Percentiles rank a stretch among this genome's conserved stretches.
Conservation (phyloP, 2,113 vertebrate genomes). For the human region DNA sequence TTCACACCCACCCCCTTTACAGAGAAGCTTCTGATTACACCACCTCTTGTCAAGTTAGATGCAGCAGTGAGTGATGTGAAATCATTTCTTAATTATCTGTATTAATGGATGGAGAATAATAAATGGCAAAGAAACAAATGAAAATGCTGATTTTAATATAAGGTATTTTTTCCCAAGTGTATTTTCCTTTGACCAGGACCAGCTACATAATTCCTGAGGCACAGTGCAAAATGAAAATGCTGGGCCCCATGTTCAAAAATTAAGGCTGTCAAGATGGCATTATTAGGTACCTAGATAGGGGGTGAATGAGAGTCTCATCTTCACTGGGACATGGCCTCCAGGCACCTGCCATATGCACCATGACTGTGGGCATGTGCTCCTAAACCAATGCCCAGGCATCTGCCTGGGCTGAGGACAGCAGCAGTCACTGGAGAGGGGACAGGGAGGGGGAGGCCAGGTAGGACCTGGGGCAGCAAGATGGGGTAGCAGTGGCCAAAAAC, state of each 20-base stretch:
- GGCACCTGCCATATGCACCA: background rate
- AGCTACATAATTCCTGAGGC: background rate
- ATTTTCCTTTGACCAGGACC: background rate
- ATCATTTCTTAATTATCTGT: background rate
- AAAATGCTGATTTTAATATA: slow-evolving; percentile 11
- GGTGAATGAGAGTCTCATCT: background rate
- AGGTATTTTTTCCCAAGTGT: background rate
- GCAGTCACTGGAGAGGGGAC: background rate
- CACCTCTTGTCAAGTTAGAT: background rate
- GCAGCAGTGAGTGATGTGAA: background rate
- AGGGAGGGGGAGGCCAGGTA: background rate
- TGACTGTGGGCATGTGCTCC: background rate
- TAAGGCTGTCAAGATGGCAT: background rate
- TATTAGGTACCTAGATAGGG: background rate
- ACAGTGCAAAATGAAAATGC: background rate
- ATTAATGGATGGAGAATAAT: background rate
- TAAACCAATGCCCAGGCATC: background rate
- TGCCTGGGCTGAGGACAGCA: background rate
- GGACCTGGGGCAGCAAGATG: background rate
- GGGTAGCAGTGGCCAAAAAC: background rate
- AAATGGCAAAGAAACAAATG: background rate
- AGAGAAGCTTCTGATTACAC: background rate
- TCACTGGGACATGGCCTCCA: background rate
- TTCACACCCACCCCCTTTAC: background rate
- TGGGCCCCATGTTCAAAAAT: background rate